Evolutionary conservation across 2,113 vertebrate genomes (phyloP).

Genomic region (Lepus europaeus): DNA sequence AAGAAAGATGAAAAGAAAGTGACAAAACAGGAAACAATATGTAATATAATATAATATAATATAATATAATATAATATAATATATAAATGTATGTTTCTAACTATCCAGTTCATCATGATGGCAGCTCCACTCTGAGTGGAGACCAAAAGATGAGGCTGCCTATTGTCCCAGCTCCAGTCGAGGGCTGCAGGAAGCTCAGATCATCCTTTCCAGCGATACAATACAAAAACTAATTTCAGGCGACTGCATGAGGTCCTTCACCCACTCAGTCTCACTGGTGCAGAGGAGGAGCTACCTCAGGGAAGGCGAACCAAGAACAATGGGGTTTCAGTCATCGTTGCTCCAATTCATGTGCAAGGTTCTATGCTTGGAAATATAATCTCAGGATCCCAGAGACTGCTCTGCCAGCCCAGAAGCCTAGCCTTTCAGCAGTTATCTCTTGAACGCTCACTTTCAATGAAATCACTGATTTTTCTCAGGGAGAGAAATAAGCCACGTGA

Average conservation of each 20-base stretch:
- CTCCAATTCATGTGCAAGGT: not conserved
- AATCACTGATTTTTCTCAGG: not conserved
- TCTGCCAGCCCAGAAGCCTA: not conserved
- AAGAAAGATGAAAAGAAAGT: not conserved
- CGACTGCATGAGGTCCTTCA: not conserved
- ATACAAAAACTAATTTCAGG: not conserved
- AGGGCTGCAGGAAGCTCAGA: not conserved
- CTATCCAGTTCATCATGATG: not conserved
- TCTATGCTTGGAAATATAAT: not conserved
- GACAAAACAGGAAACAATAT: constrained; percentile 6
- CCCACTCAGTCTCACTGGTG: not conserved
- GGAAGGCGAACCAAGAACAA: not conserved
- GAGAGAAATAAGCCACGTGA: not conserved
- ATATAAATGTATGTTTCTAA: not conserved
- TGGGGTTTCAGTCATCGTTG: too few species aligned
- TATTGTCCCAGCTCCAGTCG: not conserved
- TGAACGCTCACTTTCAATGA: not conserved
- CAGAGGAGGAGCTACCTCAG: not conserved
- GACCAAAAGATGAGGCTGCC: not conserved
- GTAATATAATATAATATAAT: too few species aligned
- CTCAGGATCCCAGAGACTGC: not conserved
- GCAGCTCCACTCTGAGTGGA: not conserved
- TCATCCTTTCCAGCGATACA: not conserved
- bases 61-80: too few species aligned
- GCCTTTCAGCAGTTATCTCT: not conserved